A percentile compares a stretch with the other conserved stretches of the same genome.
These are phyloP conservation scores for Littorina saxatilis DNA, from an alignment of 1,140 invertebrate species.

Conservation along the genomic window DNA sequence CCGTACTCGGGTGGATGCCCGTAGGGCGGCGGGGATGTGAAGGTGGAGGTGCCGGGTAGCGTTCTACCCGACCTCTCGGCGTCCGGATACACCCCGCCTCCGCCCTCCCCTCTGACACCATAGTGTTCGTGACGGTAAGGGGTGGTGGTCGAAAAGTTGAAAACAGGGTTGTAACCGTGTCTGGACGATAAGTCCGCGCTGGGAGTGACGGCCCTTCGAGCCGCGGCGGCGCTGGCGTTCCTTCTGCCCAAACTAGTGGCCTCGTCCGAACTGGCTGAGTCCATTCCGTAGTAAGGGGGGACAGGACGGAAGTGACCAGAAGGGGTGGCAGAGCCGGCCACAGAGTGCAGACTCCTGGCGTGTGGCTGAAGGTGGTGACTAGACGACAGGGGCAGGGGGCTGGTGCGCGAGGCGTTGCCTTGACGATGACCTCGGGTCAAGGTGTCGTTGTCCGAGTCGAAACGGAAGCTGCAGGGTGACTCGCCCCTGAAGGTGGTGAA, in stretches of 20 bases:
- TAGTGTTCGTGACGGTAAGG: not conserved
- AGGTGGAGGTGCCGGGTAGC: not conserved
- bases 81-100: too few species aligned
- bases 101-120: not conserved
- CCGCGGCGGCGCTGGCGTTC: not conserved
- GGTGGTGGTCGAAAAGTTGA: not conserved
- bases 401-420: conserved; percentile 6
- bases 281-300: not conserved
- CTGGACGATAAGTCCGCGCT: not conserved
- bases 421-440: conserved; percentile 30
- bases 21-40: not conserved
- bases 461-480: conserved; percentile 45
- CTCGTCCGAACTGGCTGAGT: conserved; percentile 24
- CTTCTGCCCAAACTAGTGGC: conserved; percentile 20
- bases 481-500: conserved; percentile 49
- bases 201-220: conserved; percentile 19
- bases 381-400: conserved; percentile 11
- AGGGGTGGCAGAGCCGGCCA: not conserved
- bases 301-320: not conserved
- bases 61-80: not conserved
- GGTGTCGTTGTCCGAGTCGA: conserved; percentile 50
- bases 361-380: conserved; percentile 28
- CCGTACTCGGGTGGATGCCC: not conserved
- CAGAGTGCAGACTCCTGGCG: conserved; percentile 5
- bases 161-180: not conserved